Percentiles rank a stretch among this genome's conserved stretches.
Evolutionary conservation across 2,888 invertebrate genomes (phyloP).

Genomic region (Imbricaverruca yamaguchii): DNA sequence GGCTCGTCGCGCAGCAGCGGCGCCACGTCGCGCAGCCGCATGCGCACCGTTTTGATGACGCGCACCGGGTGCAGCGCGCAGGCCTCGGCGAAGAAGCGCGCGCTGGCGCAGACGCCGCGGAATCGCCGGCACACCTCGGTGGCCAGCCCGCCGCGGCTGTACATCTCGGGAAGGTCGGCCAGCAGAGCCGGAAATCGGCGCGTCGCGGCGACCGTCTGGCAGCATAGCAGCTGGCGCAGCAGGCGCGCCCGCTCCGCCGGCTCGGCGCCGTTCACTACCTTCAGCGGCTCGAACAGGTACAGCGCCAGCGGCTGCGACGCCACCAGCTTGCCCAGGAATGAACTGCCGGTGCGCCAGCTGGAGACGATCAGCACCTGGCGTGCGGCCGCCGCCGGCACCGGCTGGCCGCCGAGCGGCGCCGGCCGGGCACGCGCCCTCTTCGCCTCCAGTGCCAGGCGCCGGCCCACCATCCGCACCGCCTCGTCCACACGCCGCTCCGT

Average conservation of each 20-base stretch:
- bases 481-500: background rate
- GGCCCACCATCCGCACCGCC: background rate
- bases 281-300: constrained; percentile 28
- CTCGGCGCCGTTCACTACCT: background rate
- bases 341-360: constrained; percentile 26
- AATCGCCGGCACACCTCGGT: background rate
- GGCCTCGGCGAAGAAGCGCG: background rate
- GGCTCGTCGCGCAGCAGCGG: constrained; percentile 25
- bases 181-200: too few relatives aligned
- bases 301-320: constrained; percentile 26
- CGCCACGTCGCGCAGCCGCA: constrained; percentile 25
- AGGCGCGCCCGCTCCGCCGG: background rate
- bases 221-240: background rate
- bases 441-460: background rate
- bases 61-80: constrained; percentile 25
- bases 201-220: background rate
- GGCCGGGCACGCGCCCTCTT: background rate
- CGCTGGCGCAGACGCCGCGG: constrained; percentile 32
- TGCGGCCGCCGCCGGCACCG: background rate
- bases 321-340: constrained; percentile 26
- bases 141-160: too few relatives aligned
- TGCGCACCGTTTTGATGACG: constrained; percentile 30
- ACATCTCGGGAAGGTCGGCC: background rate
- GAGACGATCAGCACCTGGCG: background rate
- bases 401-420: background rate